Evolutionary conservation across 2,113 vertebrate species (phyloP).

Genomic region (Atrichornis clamosus): DNA sequence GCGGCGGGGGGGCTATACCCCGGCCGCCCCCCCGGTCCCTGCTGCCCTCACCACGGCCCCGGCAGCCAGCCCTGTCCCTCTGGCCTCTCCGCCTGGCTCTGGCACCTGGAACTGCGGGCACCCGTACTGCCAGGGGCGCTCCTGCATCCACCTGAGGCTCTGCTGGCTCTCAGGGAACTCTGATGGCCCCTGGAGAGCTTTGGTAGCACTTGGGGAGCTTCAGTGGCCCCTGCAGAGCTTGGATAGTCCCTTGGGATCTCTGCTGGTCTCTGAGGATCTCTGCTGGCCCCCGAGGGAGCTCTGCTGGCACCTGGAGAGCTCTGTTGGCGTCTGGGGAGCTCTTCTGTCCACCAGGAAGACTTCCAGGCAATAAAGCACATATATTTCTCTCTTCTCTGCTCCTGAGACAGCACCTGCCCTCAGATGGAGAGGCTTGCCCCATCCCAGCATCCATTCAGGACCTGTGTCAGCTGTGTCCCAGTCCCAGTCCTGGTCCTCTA

Average conservation of each 20-base stretch:
- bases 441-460: background rate
- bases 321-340: background rate
- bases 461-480: background rate
- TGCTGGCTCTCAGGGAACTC: background rate
- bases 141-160: background rate
- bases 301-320: background rate
- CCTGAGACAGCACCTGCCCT: background rate
- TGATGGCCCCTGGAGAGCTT: background rate
- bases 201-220: background rate
- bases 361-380: background rate
- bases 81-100: background rate
- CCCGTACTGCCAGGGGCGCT: background rate
- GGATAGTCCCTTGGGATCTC: background rate
- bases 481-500: too few species aligned
- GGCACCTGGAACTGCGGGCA: background rate
- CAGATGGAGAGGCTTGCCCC: fast-evolving
- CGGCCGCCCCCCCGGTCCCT: background rate
- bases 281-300: background rate
- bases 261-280: background rate
- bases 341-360: background rate
- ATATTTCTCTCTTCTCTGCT: background rate
- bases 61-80: background rate
- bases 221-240: background rate
- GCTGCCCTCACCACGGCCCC: background rate
- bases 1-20: background rate